A percentile compares a stretch with the other conserved stretches of the same genome.
Conservation (phyloP, 2,797 vertebrate genomes). For the Apodemus agrarius region DNA sequence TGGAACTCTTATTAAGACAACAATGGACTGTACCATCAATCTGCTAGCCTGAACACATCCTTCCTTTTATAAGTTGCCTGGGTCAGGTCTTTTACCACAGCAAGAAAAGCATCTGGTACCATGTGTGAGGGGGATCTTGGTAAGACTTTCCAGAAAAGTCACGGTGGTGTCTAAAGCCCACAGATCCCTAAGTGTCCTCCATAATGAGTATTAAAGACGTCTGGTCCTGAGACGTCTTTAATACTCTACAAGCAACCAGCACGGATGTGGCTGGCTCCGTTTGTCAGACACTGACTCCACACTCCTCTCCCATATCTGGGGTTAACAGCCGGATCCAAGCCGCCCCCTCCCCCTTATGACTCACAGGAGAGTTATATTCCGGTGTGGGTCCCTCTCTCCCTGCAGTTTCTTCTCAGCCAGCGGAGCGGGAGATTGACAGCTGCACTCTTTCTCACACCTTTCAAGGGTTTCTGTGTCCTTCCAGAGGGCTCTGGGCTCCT, state of each 20-base stretch:
- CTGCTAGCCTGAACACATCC: not conserved
- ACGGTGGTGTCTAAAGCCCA: fast-evolving
- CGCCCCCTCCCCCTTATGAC: not conserved
- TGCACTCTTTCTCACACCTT: not conserved
- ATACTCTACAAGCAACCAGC: fast-evolving
- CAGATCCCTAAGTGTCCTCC: not conserved
- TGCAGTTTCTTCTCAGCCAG: too few relatives aligned
- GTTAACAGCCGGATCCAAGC: not conserved
- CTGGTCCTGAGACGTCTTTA: not conserved
- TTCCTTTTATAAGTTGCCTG: not conserved
- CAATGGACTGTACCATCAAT: not conserved
- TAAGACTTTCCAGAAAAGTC: not conserved
- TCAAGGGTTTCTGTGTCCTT: not conserved
- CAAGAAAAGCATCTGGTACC: not conserved
- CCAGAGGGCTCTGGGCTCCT: too few relatives aligned
- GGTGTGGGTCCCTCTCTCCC: too few relatives aligned
- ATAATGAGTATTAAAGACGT: too few relatives aligned
- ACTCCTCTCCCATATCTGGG: not conserved
- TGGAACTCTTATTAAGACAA: not conserved
- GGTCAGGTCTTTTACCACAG: not conserved
- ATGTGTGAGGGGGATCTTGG: too few relatives aligned
- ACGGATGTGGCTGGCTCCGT: not conserved
- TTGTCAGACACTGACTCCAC: not conserved
- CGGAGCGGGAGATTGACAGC: fast-evolving
- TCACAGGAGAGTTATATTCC: too few relatives aligned